Evolutionary conservation across 2,113 vertebrate species (phyloP).

Genomic region (Mus musculus): GRCm39 chr5:124862001-124862500

Average conservation of each 20-base stretch:
- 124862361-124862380: rapidly evolving
- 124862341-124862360: rapidly evolving
- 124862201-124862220: constrained; percentile 94
- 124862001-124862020: too few relatives aligned
- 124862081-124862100: neutral
- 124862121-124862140: neutral
- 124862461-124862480: neutral
- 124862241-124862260: constrained; percentile 98
- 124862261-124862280: constrained; percentile 97
- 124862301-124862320: constrained; percentile 94
- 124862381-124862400: too few relatives aligned
- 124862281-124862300: constrained; percentile 98
- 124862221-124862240: constrained; percentile 99
- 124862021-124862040: neutral
- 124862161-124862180: rapidly evolving
- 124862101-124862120: neutral
- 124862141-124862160: neutral
- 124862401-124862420: neutral
- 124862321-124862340: constrained; percentile 94
- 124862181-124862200: neutral
- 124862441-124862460: neutral
- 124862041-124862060: neutral
- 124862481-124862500: neutral
- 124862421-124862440: too few relatives aligned
- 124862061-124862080: neutral